Evolutionary conservation across 53 echinoderm and acorn worm species (phyloP).

Genomic region (Arbacia lixula): DNA sequence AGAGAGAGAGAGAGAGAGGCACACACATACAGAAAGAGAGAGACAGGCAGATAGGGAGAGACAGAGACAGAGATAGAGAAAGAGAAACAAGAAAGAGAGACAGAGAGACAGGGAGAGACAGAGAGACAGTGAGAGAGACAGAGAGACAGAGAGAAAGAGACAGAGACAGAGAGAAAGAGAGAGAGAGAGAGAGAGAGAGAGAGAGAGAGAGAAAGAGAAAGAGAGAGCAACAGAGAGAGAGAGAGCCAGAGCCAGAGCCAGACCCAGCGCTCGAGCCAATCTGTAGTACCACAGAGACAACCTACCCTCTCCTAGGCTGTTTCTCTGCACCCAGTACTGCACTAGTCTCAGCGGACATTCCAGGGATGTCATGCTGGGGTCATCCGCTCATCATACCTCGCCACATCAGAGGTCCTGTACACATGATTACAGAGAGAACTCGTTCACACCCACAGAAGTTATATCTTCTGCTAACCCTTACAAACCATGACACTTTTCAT

Average conservation of each 20-base stretch:
- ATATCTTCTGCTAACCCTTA: no score
- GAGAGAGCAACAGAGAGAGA: background rate
- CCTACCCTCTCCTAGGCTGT: background rate
- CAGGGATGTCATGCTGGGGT: background rate
- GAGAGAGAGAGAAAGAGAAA: no score
- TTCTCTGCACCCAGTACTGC: background rate
- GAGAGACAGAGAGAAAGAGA: no score
- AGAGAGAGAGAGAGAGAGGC: background rate
- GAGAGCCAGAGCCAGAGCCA: background rate
- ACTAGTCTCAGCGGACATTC: constrained; percentile 1
- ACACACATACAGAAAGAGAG: no score
- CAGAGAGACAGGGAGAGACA: background rate
- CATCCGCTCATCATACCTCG: constrained; percentile 6
- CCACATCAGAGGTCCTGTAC: constrained; percentile 12
- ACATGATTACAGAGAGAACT: constrained; percentile 3
- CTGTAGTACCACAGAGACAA: background rate
- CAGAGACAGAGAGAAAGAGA: no score
- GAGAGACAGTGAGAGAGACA: background rate
- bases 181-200: no score
- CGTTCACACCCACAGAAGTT: background rate
- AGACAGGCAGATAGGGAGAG: no score
- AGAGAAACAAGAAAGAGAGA: no score
- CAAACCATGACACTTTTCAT: no score
- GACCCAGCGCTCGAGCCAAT: background rate
- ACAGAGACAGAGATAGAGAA: no score